Conservation (phyloP, 1,140 invertebrate species). For the Drosophila ficusphila region DNA sequence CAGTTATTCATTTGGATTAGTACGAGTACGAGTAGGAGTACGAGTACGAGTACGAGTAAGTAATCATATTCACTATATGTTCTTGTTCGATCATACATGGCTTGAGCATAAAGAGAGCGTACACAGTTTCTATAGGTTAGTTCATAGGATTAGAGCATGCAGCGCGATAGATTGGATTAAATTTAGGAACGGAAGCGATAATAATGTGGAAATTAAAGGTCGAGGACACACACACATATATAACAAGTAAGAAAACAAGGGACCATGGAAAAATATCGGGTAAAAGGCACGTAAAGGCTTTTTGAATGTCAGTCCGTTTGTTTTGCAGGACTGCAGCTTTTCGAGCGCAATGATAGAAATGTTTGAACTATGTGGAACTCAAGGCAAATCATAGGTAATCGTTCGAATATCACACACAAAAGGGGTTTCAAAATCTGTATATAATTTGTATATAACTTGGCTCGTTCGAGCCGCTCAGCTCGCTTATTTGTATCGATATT, state of each 20-base stretch:
- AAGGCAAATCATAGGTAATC: constrained; percentile 61
- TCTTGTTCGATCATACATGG: constrained; percentile 60
- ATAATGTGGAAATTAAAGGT: constrained; percentile 19
- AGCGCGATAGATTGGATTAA: constrained; percentile 49
- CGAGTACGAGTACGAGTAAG: not conserved
- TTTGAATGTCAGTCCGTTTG: constrained; percentile 7
- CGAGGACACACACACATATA: constrained; percentile 43
- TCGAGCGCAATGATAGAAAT: constrained; percentile 77
- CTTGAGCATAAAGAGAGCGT: constrained; percentile 65
- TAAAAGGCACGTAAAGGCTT: constrained; percentile 78
- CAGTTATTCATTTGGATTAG: constrained; percentile 39
- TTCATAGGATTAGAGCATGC: constrained; percentile 60
- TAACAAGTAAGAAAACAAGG: constrained; percentile 31
- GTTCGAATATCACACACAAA: constrained; percentile 25
- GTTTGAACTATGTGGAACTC: constrained; percentile 65
- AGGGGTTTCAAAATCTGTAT: constrained; percentile 21
- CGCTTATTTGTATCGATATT: constrained; percentile 26
- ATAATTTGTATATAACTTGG: constrained; percentile 19
- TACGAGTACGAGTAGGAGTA: constrained; percentile 29
- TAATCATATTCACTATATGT: constrained; percentile 42
- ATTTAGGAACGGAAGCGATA: constrained; percentile 32
- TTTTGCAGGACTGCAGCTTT: constrained; percentile 9
- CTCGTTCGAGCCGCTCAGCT: constrained; percentile 28
- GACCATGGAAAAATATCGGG: constrained; percentile 36
- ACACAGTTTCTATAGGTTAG: constrained; percentile 59